Evolutionary conservation across 2,888 invertebrate species (phyloP).

Genomic region (Thalpophila matura): DNA sequence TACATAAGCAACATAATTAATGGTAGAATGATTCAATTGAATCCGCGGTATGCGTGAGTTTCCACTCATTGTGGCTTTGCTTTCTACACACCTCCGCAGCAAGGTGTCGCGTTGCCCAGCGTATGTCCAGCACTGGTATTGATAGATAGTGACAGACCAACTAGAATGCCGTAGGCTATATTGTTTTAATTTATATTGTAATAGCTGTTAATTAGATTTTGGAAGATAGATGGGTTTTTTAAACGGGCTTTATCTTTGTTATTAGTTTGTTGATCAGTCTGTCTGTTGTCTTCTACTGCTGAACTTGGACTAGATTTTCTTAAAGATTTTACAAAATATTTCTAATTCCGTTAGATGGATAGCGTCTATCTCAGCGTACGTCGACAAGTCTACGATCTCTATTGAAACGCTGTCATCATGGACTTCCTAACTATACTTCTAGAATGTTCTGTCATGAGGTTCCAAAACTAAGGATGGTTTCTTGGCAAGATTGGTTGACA

Average conservation of each 20-base stretch:
- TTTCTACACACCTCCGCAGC: conserved; percentile 74
- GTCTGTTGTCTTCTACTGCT: background rate
- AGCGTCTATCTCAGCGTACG: too few relatives aligned
- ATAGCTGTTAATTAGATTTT: conserved; percentile 54
- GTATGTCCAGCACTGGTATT: conserved; percentile 44
- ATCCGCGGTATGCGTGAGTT: conserved; percentile 84
- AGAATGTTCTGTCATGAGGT: too few relatives aligned
- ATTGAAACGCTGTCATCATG: too few relatives aligned
- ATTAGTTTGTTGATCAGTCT: background rate
- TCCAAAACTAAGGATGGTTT: too few relatives aligned
- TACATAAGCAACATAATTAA: conserved; percentile 77
- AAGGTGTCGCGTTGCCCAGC: conserved; percentile 86
- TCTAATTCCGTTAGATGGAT: too few relatives aligned
- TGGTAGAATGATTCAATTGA: conserved; percentile 86
- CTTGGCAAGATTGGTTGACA: too few relatives aligned
- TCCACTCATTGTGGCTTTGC: conserved; percentile 82
- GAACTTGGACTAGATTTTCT: too few relatives aligned
- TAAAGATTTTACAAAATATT: too few relatives aligned
- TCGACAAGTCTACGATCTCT: too few relatives aligned
- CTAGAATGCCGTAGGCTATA: conserved; percentile 54
- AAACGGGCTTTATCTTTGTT: conserved; percentile 21
- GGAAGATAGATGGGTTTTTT: conserved; percentile 39
- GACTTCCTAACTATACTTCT: too few relatives aligned
- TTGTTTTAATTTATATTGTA: conserved; percentile 60
- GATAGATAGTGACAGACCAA: conserved; percentile 59